Evolutionary conservation across 2,797 vertebrate species (phyloP).

Genomic region (Anableps anableps): DNA sequence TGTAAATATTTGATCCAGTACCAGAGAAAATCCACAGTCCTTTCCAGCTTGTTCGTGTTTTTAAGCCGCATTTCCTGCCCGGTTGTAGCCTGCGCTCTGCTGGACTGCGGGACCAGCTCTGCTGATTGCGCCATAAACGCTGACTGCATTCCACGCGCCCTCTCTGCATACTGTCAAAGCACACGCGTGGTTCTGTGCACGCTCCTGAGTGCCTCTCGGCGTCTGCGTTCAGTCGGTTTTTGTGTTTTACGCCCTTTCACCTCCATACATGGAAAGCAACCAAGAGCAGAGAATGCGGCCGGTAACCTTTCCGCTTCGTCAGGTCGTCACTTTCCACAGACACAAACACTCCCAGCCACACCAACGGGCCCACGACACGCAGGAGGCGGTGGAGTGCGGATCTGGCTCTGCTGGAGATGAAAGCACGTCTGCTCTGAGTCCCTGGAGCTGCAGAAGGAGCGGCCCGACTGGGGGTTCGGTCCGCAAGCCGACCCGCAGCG

Average conservation of each 20-base stretch:
- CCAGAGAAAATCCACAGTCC: background rate
- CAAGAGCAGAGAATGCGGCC: conserved; percentile 44
- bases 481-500: background rate
- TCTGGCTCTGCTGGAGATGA: conserved; percentile 24
- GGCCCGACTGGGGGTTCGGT: background rate
- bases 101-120: no score
- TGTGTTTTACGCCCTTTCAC: conserved; percentile 32
- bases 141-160: conserved; percentile 30
- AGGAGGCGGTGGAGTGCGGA: conserved; percentile 65
- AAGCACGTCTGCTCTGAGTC: conserved; percentile 27
- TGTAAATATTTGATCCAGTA: background rate
- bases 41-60: no score
- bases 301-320: conserved; percentile 59
- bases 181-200: background rate
- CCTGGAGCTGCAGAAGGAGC: conserved; percentile 15
- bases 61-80: no score
- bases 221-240: conserved; percentile 28
- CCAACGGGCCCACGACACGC: conserved; percentile 60
- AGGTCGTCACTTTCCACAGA: conserved; percentile 50
- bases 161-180: background rate
- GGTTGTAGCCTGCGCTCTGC: no score
- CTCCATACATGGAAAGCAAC: conserved; percentile 60
- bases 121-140: background rate
- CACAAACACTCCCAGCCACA: conserved; percentile 68
- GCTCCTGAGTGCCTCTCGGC: conserved; percentile 1